phyloP scores from a whole-genome alignment of 2,113 vertebrate genomes.

The Gobiocypris rarus region DNA sequence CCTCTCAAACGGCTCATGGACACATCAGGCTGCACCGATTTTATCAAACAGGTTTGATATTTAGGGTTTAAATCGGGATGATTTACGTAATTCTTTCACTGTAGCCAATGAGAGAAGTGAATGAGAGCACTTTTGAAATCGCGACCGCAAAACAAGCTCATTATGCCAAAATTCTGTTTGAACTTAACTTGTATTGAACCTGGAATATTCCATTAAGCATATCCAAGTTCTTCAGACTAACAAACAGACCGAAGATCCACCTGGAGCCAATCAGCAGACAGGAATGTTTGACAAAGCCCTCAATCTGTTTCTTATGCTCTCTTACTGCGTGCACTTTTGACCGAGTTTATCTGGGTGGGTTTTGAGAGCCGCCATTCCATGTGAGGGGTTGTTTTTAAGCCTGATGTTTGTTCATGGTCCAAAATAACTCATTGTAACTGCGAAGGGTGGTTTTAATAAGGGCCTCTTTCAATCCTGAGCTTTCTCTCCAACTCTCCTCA shows the following conservation, averaged over 20 bases:
- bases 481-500: slow-evolving; percentile 23
- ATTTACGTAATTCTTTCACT: too few relatives aligned
- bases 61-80: too few relatives aligned
- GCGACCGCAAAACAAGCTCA: too few relatives aligned
- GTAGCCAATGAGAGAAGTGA: too few relatives aligned
- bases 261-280: slow-evolving; percentile 51
- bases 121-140: too few relatives aligned
- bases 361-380: slow-evolving; percentile 27
- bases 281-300: slow-evolving; percentile 39
- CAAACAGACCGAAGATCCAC: slow-evolving; percentile 30
- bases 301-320: slow-evolving; percentile 41
- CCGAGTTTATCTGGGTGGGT: slow-evolving; percentile 46
- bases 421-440: slow-evolving; percentile 48
- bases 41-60: too few relatives aligned
- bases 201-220: neutral
- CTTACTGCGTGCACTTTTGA: slow-evolving; percentile 51
- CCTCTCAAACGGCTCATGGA: too few relatives aligned
- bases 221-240: neutral
- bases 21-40: too few relatives aligned
- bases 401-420: slow-evolving; percentile 47
- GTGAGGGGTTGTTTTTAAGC: slow-evolving; percentile 38
- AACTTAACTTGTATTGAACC: neutral
- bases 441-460: slow-evolving; percentile 57
- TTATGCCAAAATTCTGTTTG: too few relatives aligned
- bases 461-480: slow-evolving; percentile 43